Evolutionary conservation across 2,113 vertebrate genomes (phyloP).

Genomic region (Anarrhichthys ocellatus): DNA sequence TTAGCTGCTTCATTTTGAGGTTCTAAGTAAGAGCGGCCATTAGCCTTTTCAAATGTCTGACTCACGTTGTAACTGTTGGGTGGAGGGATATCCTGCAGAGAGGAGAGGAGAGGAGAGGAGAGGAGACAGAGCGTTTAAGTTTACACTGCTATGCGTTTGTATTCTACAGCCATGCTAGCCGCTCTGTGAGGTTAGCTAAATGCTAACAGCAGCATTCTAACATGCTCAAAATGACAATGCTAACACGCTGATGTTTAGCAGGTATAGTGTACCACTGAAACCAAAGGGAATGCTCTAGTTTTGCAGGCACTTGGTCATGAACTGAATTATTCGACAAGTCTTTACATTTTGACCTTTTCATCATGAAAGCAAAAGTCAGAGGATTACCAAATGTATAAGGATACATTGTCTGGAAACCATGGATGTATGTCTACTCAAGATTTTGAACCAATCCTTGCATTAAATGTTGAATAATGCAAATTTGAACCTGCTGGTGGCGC

Average conservation of each 20-base stretch:
- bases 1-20: conserved; percentile 76
- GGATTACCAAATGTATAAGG: background rate
- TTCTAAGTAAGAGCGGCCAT: conserved; percentile 67
- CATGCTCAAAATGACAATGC: background rate
- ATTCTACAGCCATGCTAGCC: background rate
- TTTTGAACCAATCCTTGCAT: background rate
- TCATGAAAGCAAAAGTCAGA: background rate
- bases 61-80: conserved; percentile 83
- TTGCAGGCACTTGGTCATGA: background rate
- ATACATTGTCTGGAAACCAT: too few relatives aligned
- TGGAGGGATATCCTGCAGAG: conserved; percentile 80
- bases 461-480: background rate
- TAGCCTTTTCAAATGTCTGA: conserved; percentile 79
- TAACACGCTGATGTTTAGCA: background rate
- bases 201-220: background rate
- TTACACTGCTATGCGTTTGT: background rate
- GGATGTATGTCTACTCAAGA: background rate
- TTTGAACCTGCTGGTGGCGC: background rate
- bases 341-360: too few relatives aligned
- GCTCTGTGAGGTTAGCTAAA: background rate
- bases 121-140: background rate
- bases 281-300: background rate
- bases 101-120: conserved; percentile 3
- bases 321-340: background rate
- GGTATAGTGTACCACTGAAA: background rate